Base-by-base conservation (phyloP, 2,888 invertebrate species). In the Mesochorus sp. region DNA sequence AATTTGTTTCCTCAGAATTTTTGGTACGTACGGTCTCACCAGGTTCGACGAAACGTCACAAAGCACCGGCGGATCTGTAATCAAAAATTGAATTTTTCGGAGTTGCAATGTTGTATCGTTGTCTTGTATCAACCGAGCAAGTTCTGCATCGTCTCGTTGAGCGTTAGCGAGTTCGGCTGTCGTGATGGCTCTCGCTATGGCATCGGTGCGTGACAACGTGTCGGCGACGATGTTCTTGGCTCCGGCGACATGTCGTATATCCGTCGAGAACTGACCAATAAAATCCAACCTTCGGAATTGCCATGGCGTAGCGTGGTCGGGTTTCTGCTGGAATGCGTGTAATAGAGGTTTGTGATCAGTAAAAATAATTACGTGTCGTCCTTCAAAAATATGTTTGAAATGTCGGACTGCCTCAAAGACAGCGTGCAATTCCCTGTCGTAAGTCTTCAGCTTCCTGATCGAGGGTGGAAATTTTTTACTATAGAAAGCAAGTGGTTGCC, bases 401-500 rank as follows among this genome's bases (percentile, higher is more conserved):
- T 49, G 24, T 24, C 6, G 8, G 2, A 49, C 24, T 28, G 53
- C 31, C 5, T 26, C 26, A 17, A 17, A 53, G 6, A 53, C 17
- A 8, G 28, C 53, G 5, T 10, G 28, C 8, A 53, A 31, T 14
- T 53, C 28, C 5, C 31, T 1, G 17, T 53, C 31, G 14, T 53
- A 53, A 2, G 28, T n/a, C 4, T n/a, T 10, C 31, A 12, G 12
- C 8, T 53, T 53, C 0, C 8, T 2, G 1, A 21, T 28, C 14
- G 1, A 2, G 8, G 31, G 26, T 14, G 28, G 37, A 21, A 42
- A 37, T 17, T 59, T 59, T 8, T 19, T 3, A 14, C 12, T 14
- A 28, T 42, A 53, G 8, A 37, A 67, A 4, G 26, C 39, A 1
- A 67, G 37, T 0, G 67, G 53, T 6, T 67, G 19, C 67, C 67